Evolutionary conservation across 2,113 vertebrate species (phyloP).

Genomic region (Cromileptes altivelis): DNA sequence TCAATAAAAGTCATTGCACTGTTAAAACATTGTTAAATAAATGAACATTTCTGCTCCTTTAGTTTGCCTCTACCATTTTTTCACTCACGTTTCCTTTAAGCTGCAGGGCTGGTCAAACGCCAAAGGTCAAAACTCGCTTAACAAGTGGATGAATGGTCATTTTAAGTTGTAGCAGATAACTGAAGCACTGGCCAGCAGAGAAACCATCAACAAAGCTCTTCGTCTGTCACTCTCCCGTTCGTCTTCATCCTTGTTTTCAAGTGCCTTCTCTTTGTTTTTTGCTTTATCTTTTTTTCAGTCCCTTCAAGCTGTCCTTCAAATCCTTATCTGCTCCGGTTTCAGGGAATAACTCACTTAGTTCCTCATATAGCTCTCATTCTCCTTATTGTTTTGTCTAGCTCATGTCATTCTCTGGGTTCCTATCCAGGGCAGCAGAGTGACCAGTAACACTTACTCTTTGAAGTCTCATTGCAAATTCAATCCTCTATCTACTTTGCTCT

Average conservation of each 20-base stretch:
- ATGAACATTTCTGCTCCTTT: background rate
- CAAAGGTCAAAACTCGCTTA: background rate
- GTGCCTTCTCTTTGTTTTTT: background rate
- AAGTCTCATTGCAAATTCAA: background rate
- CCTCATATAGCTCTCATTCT: background rate
- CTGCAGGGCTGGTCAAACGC: background rate
- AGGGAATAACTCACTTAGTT: background rate
- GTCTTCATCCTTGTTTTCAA: background rate
- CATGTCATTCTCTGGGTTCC: background rate
- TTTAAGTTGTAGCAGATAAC: slow-evolving; percentile 4
- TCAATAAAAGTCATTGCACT: background rate
- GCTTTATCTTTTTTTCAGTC: background rate
- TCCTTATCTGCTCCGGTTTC: background rate
- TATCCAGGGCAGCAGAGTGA: background rate
- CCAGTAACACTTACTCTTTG: background rate
- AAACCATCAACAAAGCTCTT: slow-evolving; percentile 1
- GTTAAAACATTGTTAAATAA: background rate
- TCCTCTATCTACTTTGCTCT: background rate
- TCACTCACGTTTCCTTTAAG: too few relatives aligned
- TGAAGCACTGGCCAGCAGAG: background rate
- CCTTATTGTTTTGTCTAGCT: background rate
- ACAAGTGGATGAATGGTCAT: background rate
- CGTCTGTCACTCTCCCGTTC: background rate
- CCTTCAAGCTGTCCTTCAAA: background rate
- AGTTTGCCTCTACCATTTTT: background rate